Percentiles rank a stretch among this genome's conserved stretches.
Conservation (phyloP, 2,113 vertebrate species). For the Barnardius zonarius region DNA sequence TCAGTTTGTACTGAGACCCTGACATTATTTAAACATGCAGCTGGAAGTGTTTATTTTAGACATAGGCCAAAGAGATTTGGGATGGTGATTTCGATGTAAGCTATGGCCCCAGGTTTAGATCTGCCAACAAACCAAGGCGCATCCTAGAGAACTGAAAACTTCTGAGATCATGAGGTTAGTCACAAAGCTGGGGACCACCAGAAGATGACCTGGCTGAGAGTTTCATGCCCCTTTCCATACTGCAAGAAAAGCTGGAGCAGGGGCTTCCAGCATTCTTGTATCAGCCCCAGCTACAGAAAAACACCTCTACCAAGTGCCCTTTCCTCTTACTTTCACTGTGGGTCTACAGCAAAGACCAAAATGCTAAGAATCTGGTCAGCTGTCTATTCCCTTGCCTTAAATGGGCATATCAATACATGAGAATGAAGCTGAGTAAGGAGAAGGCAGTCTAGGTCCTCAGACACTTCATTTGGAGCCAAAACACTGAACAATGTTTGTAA, state of each 20-base stretch:
- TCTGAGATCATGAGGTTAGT: neutral
- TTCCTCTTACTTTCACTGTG: neutral
- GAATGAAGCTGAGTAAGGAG: neutral
- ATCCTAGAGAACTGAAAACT: neutral
- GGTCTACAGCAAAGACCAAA: neutral
- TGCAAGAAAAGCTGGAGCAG: neutral
- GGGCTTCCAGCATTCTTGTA: neutral
- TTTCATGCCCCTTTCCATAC: neutral
- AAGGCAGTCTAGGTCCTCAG: neutral
- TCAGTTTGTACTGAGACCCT: neutral
- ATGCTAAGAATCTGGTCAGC: neutral
- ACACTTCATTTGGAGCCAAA: neutral
- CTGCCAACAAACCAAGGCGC: neutral
- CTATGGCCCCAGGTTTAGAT: neutral
- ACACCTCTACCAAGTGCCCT: neutral
- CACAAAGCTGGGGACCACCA: neutral
- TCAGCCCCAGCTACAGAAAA: neutral
- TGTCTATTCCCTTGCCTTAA: neutral
- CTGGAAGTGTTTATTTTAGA: constrained; percentile 26
- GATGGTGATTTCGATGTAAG: neutral
- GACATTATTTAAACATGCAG: neutral
- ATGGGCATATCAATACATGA: neutral
- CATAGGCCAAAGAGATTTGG: neutral
- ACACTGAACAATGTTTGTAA: neutral
- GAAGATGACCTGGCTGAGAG: neutral